Conservation (phyloP, 2,888 invertebrate species). For the Latrodectus elegans region DNA sequence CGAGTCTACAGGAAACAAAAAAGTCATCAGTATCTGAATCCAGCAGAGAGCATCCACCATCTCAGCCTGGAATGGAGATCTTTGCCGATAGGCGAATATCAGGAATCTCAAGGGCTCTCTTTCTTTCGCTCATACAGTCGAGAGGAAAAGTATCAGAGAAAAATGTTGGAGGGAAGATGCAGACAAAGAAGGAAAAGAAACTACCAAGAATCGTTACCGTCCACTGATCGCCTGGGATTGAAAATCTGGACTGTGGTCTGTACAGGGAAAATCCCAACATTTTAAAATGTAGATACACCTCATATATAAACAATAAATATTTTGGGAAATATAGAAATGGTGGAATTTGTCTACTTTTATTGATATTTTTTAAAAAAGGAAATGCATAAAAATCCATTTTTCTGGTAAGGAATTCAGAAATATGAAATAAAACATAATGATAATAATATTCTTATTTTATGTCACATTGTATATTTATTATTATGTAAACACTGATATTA, state of each 20-base stretch:
- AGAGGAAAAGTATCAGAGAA: neutral
- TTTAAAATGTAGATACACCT: no score
- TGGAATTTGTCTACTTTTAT: no score
- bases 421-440: no score
- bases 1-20: neutral
- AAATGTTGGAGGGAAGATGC: neutral
- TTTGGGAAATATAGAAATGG: no score
- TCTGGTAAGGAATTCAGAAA: no score
- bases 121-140: neutral
- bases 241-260: neutral
- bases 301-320: no score
- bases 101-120: neutral
- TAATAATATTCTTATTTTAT: no score
- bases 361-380: no score
- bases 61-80: neutral
- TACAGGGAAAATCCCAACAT: no score
- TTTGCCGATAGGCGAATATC: conserved; percentile 5
- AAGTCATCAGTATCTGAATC: neutral
- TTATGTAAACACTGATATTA: no score
- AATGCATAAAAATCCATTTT: no score
- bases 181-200: conserved; percentile 2
- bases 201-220: neutral
- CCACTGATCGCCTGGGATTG: neutral
- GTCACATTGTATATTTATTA: no score
- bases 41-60: neutral